phyloP scores from a whole-genome alignment of 2,888 invertebrate species.

The Artemia sinica region DNA sequence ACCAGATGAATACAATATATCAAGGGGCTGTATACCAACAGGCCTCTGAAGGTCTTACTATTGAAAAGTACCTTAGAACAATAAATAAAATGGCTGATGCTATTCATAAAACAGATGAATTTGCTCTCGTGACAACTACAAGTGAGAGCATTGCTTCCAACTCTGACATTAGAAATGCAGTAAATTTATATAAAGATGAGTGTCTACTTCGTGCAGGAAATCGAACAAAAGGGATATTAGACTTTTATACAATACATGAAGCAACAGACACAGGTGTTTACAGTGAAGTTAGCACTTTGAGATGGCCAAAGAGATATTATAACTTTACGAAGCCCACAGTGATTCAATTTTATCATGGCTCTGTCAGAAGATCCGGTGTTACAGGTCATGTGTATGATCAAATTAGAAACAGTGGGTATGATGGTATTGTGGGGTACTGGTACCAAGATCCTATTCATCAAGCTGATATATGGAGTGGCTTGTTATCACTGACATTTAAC shows the following conservation, averaged over 20 bases:
- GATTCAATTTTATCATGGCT: constrained; percentile 8
- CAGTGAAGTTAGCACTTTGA: neutral
- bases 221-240: neutral
- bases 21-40: constrained; percentile 8
- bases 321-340: constrained; percentile 1
- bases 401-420: neutral
- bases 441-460: neutral
- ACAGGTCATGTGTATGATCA: constrained; percentile 7
- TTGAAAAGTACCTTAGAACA: constrained; percentile 7
- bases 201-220: neutral
- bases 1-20: neutral
- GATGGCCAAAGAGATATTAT: neutral
- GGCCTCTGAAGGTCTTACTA: neutral
- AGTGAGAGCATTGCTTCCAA: neutral
- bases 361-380: constrained; percentile 7
- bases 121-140: neutral
- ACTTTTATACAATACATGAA: constrained; percentile 4
- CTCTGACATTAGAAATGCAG: neutral
- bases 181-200: neutral
- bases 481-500: neutral
- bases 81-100: constrained; percentile 9
- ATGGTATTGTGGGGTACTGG: constrained; percentile 9
- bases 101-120: constrained; percentile 2
- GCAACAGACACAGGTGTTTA: neutral
- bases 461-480: neutral